Evolutionary conservation across 1,140 invertebrate genomes (phyloP), one percentile per base, ranked within the genome.

Genomic region (Camponotus floridanus): DNA sequence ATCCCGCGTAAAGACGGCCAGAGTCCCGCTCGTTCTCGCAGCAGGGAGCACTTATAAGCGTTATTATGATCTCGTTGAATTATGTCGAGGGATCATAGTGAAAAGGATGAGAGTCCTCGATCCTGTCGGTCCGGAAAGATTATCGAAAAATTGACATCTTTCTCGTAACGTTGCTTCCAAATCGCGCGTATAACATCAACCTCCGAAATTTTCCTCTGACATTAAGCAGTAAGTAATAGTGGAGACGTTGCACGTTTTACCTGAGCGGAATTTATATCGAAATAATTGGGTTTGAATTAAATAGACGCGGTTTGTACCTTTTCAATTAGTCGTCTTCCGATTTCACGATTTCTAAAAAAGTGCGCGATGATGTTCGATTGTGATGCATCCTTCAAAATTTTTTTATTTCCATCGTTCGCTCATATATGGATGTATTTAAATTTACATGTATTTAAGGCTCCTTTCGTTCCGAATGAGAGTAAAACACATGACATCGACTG

Each of bases 11-110:
- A 51, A 51, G 15, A 18, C 15, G 48, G 48, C 48, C 48, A 51
- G 18, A 51, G 18, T 9, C 55, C 7, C 55, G 2, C 51, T 48
- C 42, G 9, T 45, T 45, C 6, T 13, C 42, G 26, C 1, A 42
- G 9, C 9, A 18, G 26, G 26, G 45, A 13, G 26, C 51, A 15
- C 7, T 45, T 36, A 11, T 26, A 26, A 26, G 0, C 26, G 26
- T 26, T 15, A 33, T 74, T 59, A 74, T 74, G 55, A 74, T 21
- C 71, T 39, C 15, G 33, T 57, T 33, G 70, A 39, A 74, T 61
- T 74, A 74, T 74, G 71, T 13, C 71, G 71, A 39, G 33, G 31
- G n/a, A 39, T 9, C 71, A 26, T 26, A 26, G 71, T 74, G 71
- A 61, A 26, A 39, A 59, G 71, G 55, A 57, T 11, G 48, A 57